phyloP scores from a whole-genome alignment of 2,113 vertebrate genomes.

The Mungos mungo region DNA sequence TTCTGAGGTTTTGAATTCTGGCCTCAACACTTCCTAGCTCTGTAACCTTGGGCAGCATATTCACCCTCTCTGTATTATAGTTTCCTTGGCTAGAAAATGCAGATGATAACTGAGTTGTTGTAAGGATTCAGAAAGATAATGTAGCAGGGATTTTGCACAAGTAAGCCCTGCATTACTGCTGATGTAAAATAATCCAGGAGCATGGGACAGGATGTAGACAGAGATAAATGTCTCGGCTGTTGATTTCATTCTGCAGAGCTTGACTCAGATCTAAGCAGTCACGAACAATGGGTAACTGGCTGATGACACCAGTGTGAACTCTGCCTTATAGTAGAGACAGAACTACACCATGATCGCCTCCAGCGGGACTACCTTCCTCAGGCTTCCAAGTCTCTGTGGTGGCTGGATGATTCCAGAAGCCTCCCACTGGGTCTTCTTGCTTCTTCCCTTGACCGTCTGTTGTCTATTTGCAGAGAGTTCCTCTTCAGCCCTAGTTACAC shows the following conservation, averaged over 20 bases:
- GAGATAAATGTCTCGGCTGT: neutral
- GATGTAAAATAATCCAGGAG: neutral
- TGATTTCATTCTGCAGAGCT: neutral
- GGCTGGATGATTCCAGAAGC: neutral
- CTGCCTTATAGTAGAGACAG: neutral
- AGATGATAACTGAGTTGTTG: neutral
- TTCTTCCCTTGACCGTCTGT: neutral
- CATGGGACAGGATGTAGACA: neutral
- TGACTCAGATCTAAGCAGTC: neutral
- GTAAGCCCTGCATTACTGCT: neutral
- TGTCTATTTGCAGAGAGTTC: neutral
- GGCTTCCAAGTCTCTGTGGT: neutral
- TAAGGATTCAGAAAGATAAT: neutral
- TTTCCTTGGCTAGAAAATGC: neutral
- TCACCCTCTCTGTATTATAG: neutral
- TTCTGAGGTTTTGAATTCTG: neutral
- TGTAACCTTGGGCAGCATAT: neutral
- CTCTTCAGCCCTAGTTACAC: neutral
- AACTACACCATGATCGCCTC: neutral
- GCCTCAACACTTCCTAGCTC: neutral
- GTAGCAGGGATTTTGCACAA: neutral
- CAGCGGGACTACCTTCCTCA: neutral
- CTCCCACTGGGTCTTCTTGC: neutral
- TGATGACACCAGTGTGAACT: neutral
- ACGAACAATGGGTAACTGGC: fast-evolving